phyloP scores from a whole-genome alignment of 2,797 vertebrate genomes.

The Anas capensis region DNA sequence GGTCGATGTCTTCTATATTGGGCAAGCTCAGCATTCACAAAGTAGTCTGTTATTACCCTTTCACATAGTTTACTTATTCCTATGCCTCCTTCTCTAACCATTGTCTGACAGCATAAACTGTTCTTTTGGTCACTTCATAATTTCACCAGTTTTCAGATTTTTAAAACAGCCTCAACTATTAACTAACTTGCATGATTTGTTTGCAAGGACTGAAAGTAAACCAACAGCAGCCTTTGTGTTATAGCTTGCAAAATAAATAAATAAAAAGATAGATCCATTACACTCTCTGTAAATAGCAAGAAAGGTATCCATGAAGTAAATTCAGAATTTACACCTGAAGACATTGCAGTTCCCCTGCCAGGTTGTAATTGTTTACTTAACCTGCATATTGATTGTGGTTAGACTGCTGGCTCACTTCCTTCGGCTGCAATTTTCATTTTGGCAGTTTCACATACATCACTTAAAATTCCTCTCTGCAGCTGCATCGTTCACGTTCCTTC shows the following conservation, averaged over 20 bases:
- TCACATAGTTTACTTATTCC: not conserved
- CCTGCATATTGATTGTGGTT: constrained; percentile 56
- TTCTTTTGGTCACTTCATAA: not conserved
- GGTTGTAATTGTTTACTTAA: constrained; percentile 58
- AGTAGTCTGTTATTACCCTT: not conserved
- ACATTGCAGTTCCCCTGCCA: constrained; percentile 6
- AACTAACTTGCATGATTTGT: not conserved
- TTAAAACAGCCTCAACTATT: not conserved
- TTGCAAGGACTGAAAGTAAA: not conserved
- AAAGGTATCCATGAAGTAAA: not conserved
- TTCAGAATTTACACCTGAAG: constrained; percentile 15
- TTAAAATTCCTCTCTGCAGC: constrained; percentile 14
- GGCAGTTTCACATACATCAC: constrained; percentile 3
- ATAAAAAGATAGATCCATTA: not conserved
- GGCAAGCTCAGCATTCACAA: not conserved
- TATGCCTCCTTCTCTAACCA: not conserved
- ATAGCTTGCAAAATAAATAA: not conserved
- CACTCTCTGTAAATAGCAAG: not conserved
- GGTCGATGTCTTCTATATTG: not conserved
- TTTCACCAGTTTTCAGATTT: not conserved
- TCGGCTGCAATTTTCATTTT: constrained; percentile 4
- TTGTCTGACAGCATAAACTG: not conserved
- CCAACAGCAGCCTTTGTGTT: not conserved
- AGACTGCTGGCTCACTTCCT: constrained; percentile 26
- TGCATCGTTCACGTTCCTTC: not conserved